Conservation (phyloP, 2,797 vertebrate species). For the Ctenochaetus hawaiiensis region DNA sequence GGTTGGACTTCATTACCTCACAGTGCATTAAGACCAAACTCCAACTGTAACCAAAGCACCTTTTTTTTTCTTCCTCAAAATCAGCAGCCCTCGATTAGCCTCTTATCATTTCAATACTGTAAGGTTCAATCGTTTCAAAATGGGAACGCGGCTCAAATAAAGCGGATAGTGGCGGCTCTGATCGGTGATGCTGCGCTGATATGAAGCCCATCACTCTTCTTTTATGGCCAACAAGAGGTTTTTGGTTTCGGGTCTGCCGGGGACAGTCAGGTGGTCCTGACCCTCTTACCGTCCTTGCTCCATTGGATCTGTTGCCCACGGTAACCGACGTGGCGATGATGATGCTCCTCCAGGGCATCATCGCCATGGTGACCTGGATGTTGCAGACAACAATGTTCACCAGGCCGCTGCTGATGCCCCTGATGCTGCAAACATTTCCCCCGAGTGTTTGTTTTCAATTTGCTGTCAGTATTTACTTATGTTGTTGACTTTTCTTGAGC, state of each 20-base stretch:
- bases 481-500: not conserved
- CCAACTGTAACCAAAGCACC: not conserved
- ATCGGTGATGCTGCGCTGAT: not conserved
- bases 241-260: slow-evolving; percentile 1
- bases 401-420: not conserved
- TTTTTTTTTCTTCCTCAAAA: not conserved
- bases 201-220: not conserved
- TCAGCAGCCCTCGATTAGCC: not conserved
- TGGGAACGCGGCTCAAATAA: slow-evolving; percentile 7
- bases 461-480: slow-evolving; percentile 6
- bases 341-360: not conserved
- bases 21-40: not conserved
- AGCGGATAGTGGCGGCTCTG: slow-evolving; percentile 13
- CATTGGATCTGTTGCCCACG: not conserved
- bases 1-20: not conserved
- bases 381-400: slow-evolving; percentile 11
- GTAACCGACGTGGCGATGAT: not conserved
- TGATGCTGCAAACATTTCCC: slow-evolving; percentile 27
- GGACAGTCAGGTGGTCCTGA: not conserved
- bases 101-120: not conserved
- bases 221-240: slow-evolving; percentile 1
- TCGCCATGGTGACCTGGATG: slow-evolving; percentile 6
- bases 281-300: not conserved
- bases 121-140: slow-evolving; percentile 21
- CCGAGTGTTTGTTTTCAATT: slow-evolving; percentile 3